Percentiles rank a stretch among this genome's conserved stretches.
Evolutionary conservation across 2,113 vertebrate genomes (phyloP).

Genomic region (Tachysurus vachellii): DNA sequence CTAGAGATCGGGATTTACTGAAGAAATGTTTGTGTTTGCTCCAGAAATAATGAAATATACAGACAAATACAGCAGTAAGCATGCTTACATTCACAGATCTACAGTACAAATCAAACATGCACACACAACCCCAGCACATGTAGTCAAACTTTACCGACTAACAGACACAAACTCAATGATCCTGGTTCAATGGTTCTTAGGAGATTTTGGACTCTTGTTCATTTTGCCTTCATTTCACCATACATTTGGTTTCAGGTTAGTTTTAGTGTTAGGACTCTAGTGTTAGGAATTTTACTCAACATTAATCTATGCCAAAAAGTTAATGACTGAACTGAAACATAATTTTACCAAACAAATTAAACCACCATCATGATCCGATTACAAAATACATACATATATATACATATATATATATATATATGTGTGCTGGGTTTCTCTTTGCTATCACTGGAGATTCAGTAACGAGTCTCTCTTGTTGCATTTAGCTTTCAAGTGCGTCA

Average conservation of each 20-base stretch:
- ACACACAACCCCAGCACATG: background rate
- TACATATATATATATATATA: no score
- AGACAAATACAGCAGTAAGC: background rate
- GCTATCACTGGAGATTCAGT: background rate
- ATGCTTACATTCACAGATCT: background rate
- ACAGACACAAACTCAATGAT: background rate
- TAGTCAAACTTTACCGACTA: background rate
- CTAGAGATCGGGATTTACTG: constrained; percentile 36
- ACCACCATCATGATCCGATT: background rate
- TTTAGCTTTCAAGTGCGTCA: background rate
- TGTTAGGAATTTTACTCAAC: background rate
- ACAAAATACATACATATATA: background rate
- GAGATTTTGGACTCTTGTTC: background rate
- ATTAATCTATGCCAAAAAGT: background rate
- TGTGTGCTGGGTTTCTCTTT: background rate
- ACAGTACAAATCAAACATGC: background rate
- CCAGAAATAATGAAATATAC: constrained; percentile 17
- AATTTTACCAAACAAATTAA: background rate
- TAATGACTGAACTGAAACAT: background rate
- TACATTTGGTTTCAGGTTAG: background rate
- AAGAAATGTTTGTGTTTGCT: constrained; percentile 5
- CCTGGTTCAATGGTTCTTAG: no score
- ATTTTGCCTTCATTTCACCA: background rate
- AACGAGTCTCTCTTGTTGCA: background rate
- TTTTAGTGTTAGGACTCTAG: background rate